phyloP scores from a whole-genome alignment of 2,797 vertebrate species.

The Platyrinchus mystaceus region DNA sequence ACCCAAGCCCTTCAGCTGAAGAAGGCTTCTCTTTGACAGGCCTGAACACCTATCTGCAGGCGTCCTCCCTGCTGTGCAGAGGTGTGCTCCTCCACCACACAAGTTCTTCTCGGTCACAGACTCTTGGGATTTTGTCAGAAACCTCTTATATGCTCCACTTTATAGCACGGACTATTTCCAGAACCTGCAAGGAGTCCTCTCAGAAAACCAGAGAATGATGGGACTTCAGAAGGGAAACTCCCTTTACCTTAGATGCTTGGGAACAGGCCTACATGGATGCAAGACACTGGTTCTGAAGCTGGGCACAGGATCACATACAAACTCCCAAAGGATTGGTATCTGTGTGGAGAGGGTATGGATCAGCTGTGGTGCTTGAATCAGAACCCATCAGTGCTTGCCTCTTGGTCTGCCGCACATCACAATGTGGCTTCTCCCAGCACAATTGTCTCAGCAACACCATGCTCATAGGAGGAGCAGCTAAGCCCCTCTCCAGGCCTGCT shows the following conservation, averaged over 20 bases:
- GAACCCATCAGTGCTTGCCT: not conserved
- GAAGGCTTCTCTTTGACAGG: not conserved
- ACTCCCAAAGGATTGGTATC: not conserved
- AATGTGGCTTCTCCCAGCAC: not conserved
- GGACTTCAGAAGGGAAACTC: not conserved
- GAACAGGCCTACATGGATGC: not conserved
- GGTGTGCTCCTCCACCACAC: not conserved
- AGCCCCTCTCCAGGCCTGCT: not conserved
- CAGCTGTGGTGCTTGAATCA: not conserved
- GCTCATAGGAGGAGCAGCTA: not conserved
- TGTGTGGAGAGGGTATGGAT: accelerated
- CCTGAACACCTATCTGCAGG: not conserved
- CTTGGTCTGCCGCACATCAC: not conserved
- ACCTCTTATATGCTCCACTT: not conserved
- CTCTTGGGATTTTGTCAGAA: not conserved
- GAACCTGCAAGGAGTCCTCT: not conserved
- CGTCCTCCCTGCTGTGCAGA: not conserved
- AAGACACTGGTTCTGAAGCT: not conserved
- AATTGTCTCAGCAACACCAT: not conserved
- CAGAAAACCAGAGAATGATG: not conserved
- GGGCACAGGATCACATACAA: not conserved
- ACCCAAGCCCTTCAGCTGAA: not conserved
- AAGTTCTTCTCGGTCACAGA: not conserved
- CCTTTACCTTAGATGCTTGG: not conserved
- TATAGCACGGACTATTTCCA: not conserved